phyloP scores from a whole-genome alignment of 2,797 vertebrate genomes.

The Xenopus petersii region DNA sequence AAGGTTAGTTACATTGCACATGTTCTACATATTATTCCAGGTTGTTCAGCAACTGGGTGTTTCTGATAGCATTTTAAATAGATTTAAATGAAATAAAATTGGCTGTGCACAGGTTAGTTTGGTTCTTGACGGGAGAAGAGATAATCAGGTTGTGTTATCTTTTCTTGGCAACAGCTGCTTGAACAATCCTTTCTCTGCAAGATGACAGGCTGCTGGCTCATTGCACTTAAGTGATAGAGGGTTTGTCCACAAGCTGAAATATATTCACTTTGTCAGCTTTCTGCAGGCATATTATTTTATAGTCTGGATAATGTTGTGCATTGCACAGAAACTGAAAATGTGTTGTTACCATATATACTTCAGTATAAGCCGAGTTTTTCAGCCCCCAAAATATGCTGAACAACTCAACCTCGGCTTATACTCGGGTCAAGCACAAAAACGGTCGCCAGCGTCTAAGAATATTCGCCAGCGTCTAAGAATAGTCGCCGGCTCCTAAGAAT shows the following conservation, averaged over 20 bases:
- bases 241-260: slow-evolving; percentile 24
- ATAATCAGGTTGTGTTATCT: slow-evolving; percentile 15
- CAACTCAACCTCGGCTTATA: no score
- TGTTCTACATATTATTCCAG: no score
- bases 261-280: slow-evolving; percentile 35
- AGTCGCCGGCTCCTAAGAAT: no score
- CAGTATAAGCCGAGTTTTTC: no score
- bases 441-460: no score
- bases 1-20: no score
- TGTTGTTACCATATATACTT: no score
- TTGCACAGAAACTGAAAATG: no score
- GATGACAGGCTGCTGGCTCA: slow-evolving; percentile 13
- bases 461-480: no score
- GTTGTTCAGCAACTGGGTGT: background rate
- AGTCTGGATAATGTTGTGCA: slow-evolving; percentile 4
- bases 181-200: background rate
- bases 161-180: slow-evolving; percentile 10
- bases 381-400: no score
- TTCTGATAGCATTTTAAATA: slow-evolving; percentile 4
- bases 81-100: slow-evolving; percentile 21
- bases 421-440: no score
- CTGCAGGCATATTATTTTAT: slow-evolving; percentile 34
- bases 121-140: background rate
- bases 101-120: slow-evolving; percentile 1
- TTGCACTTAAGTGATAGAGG: slow-evolving; percentile 23